A percentile compares a stretch with the other conserved stretches of the same genome.
Conservation (phyloP, 2,797 vertebrate species). For the Xiphorhynchus erythropygius region DNA sequence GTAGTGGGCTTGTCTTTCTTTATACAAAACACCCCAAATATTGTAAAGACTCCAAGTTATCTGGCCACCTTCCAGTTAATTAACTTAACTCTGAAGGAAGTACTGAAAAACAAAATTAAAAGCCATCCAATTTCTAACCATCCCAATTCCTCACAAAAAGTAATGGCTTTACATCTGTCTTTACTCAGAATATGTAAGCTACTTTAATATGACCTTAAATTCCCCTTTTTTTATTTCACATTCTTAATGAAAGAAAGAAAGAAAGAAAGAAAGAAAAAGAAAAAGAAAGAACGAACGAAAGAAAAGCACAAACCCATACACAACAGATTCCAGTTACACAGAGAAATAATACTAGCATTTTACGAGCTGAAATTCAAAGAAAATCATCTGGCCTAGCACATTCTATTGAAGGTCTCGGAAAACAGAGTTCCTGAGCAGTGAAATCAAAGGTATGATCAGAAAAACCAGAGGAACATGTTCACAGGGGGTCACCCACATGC, state of each 20-base stretch:
- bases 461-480: background rate
- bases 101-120: conserved; percentile 63
- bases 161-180: conserved; percentile 9
- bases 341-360: background rate
- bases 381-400: background rate
- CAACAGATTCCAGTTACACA: background rate
- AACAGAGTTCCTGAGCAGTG: background rate
- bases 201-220: background rate
- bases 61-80: conserved; percentile 71
- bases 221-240: background rate
- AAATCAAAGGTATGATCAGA: background rate
- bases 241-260: background rate
- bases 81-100: conserved; percentile 49
- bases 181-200: conserved; percentile 13
- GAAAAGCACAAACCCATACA: background rate
- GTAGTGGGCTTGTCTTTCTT: background rate
- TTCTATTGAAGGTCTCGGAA: background rate
- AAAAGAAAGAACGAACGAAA: background rate
- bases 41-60: conserved; percentile 29
- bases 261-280: background rate
- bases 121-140: conserved; percentile 32
- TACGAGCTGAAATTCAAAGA: background rate
- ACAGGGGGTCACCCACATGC: accelerated
- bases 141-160: background rate
- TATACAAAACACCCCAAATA: conserved; percentile 4